phyloP scores from a whole-genome alignment of 1,140 invertebrate genomes.

The Zaprionus gabonicus region DNA sequence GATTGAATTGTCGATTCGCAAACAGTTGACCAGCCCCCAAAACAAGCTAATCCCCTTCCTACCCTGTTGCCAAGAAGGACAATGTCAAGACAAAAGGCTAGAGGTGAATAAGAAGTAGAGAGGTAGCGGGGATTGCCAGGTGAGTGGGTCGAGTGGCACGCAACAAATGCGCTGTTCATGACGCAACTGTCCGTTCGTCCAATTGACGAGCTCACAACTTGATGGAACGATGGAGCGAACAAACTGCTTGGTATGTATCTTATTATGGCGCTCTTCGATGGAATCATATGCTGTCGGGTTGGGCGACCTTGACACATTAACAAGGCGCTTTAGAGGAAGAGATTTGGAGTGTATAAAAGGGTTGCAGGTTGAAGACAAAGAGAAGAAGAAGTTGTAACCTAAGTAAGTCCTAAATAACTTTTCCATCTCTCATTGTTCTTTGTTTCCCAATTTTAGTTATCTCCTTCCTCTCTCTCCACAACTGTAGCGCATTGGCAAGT shows the following conservation, averaged over 20 bases:
- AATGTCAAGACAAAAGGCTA: background rate
- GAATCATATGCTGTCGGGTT: background rate
- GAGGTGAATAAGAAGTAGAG: background rate
- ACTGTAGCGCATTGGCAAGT: slow-evolving; percentile 10
- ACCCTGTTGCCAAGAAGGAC: background rate
- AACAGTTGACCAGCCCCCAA: slow-evolving; percentile 34
- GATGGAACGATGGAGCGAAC: background rate
- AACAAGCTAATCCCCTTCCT: background rate
- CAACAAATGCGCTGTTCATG: slow-evolving; percentile 66
- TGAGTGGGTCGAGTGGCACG: slow-evolving; percentile 56
- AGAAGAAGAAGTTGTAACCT: background rate
- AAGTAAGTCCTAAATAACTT: background rate
- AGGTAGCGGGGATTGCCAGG: background rate
- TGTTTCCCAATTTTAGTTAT: background rate
- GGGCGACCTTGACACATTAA: background rate
- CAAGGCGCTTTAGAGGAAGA: background rate
- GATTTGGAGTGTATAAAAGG: too few relatives aligned
- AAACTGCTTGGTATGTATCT: background rate
- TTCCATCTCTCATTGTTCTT: background rate
- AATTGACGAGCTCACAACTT: slow-evolving; percentile 29
- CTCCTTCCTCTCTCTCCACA: background rate
- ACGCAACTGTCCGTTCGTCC: slow-evolving; percentile 41
- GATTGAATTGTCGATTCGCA: background rate
- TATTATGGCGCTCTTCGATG: slow-evolving; percentile 2
- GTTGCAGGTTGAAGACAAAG: background rate